Evolutionary conservation across 2,888 invertebrate species (phyloP).

Genomic region (Dolichomitus sp.): DNA sequence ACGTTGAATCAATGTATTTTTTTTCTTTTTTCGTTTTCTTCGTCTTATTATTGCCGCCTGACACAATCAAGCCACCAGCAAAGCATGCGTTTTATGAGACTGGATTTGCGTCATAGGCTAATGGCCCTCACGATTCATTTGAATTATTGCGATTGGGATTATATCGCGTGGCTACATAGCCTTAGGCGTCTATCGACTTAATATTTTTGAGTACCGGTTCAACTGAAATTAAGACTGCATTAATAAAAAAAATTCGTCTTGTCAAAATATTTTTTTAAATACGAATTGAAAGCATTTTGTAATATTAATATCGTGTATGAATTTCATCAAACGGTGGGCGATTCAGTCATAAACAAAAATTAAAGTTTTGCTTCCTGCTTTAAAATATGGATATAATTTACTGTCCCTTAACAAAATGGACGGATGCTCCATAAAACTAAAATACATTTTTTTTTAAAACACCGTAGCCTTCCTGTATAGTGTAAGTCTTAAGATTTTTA

Average conservation of each 20-base stretch:
- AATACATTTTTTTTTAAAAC: no score
- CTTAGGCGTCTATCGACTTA: slow-evolving; percentile 9
- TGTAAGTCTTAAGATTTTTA: no score
- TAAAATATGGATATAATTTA: no score
- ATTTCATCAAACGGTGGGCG: no score
- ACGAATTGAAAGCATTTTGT: not conserved
- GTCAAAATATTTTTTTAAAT: not conserved
- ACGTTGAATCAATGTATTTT: slow-evolving; percentile 6
- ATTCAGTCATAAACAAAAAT: no score
- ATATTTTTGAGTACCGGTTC: slow-evolving; percentile 17
- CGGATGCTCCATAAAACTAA: no score
- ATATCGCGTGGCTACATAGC: not conserved
- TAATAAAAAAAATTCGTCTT: not conserved
- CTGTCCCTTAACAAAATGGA: no score
- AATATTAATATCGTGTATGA: no score
- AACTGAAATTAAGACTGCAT: not conserved
- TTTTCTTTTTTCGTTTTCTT: slow-evolving; percentile 11
- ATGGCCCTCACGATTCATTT: slow-evolving; percentile 33
- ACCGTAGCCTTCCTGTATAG: no score
- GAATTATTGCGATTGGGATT: slow-evolving; percentile 48
- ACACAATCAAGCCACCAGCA: slow-evolving; percentile 28
- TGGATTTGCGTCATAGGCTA: slow-evolving; percentile 53
- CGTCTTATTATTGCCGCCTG: slow-evolving; percentile 3
- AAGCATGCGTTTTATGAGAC: slow-evolving; percentile 44
- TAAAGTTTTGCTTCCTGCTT: no score